Evolutionary conservation across 2,888 invertebrate species (phyloP), one percentile per base, ranked within the genome.

Genomic region (Dioctria linearis): DNA sequence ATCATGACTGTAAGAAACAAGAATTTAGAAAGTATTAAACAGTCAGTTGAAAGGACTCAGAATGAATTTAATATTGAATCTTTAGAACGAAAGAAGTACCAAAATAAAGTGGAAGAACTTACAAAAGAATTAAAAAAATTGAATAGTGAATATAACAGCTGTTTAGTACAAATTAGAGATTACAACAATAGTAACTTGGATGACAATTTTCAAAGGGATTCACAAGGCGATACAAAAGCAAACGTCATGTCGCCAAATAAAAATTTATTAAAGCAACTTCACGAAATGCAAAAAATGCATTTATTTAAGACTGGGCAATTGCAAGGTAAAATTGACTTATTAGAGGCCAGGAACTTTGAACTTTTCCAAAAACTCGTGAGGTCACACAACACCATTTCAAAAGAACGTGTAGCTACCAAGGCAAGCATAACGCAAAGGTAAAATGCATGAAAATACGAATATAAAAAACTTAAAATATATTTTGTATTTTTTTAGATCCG

Each of bases 221-320:
- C 42, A n/a, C 11, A 37, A 25, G 25, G 39, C 37, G 11, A 46
- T 11, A 54, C 9, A 11, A 37, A n/a, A 51, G 3, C 2, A 5
- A 65, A 6, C 40, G 25, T 25, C 25, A 40, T 42, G 8, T 40
- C 65, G 8, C 65, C 40, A 65, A 54, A 76, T 49, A 63, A 39
- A 5, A n/a, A 43, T 42, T 11, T 66, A 43, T 4, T 54, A 46
- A 51, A 42, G 51, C 65, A 78, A 78, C 25, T 78, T 4, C 57
- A 78, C 25, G 80, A 82, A 75, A 75, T 81, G 73, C 79, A 82
- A 37, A 79, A 80, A 73, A 80, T 82, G 80, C 81, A 82, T 66
- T 42, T 80, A 51, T 81, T 49, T 67, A 82, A 82, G 71, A 80
- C 69, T 5, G 79, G 51, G 37, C 78, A 82, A 75, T 61, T 80